Percentiles rank a stretch among this genome's conserved stretches.
phyloP scores from a whole-genome alignment of 2,113 vertebrate genomes.

The Leuciscus idus region DNA sequence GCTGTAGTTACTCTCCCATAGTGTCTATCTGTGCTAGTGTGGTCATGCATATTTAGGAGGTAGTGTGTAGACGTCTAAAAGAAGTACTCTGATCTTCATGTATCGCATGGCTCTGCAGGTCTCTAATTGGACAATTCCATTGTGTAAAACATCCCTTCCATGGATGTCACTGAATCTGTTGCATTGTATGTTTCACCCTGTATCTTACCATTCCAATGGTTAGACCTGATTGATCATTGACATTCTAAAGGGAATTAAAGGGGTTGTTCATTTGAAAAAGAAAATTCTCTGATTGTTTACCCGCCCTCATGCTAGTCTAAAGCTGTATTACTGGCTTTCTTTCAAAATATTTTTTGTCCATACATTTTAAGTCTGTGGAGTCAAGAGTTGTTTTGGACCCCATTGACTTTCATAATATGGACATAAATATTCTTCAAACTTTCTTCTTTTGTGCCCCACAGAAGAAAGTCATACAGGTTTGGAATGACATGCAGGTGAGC shows the following conservation, averaged over 20 bases:
- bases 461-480: not conserved
- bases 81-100: not conserved
- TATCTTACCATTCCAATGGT: not conserved
- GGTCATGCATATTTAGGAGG: conserved; percentile 27
- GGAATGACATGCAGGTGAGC: not conserved
- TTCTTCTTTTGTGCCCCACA: not conserved
- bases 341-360: not conserved
- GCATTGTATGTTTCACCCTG: conserved; percentile 4
- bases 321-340: not conserved
- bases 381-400: not conserved
- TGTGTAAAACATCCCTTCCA: conserved; percentile 5
- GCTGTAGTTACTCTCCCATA: conserved; percentile 8
- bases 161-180: not conserved
- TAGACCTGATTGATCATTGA: not conserved
- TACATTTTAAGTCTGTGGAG: not conserved
- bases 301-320: not conserved
- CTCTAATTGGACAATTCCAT: conserved; percentile 8
- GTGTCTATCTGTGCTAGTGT: conserved; percentile 33
- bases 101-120: not conserved
- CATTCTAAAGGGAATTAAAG: conserved; percentile 9
- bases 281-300: not conserved
- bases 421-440: not conserved
- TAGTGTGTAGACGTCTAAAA: conserved; percentile 21
- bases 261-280: not conserved
- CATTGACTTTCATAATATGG: not conserved